phyloP scores from a whole-genome alignment of 2,797 vertebrate species.

The Distichodus sexfasciatus region DNA sequence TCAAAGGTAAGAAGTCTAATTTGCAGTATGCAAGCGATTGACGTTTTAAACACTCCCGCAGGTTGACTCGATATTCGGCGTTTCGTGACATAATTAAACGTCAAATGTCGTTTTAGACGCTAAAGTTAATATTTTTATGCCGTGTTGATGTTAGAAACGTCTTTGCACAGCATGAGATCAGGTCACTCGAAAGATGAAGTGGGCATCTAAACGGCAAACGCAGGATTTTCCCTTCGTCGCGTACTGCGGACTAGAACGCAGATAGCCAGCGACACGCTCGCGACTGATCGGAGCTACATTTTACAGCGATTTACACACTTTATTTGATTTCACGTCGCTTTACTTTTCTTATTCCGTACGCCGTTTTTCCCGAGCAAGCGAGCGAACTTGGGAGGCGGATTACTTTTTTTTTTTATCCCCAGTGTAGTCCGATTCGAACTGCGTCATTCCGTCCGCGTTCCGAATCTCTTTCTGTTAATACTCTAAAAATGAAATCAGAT shows the following conservation, averaged over 20 bases:
- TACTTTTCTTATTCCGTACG: neutral
- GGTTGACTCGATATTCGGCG: too few species aligned
- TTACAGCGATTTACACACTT: constrained; percentile 1
- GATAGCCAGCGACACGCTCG: neutral
- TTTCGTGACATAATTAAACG: too few species aligned
- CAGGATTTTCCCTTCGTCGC: constrained; percentile 5
- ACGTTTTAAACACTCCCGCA: too few species aligned
- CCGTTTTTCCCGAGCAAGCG: neutral
- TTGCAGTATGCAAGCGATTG: too few species aligned
- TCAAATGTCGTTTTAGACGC: too few species aligned
- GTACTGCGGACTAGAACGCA: neutral
- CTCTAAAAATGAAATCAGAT: neutral
- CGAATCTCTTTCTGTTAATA: neutral
- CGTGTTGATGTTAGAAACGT: neutral
- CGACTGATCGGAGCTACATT: neutral
- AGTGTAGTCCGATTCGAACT: constrained; percentile 44
- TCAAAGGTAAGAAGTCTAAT: too few species aligned
- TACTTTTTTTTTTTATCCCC: constrained; percentile 18
- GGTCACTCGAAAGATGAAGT: neutral
- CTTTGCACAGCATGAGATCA: neutral
- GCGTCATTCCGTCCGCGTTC: constrained; percentile 40
- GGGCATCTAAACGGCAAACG: neutral
- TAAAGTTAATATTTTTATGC: constrained; percentile 1
- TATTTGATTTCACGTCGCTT: neutral
- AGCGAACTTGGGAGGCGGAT: constrained; percentile 6